Evolutionary conservation across 1,140 invertebrate species (phyloP).

Genomic region (Arion vulgaris): DNA sequence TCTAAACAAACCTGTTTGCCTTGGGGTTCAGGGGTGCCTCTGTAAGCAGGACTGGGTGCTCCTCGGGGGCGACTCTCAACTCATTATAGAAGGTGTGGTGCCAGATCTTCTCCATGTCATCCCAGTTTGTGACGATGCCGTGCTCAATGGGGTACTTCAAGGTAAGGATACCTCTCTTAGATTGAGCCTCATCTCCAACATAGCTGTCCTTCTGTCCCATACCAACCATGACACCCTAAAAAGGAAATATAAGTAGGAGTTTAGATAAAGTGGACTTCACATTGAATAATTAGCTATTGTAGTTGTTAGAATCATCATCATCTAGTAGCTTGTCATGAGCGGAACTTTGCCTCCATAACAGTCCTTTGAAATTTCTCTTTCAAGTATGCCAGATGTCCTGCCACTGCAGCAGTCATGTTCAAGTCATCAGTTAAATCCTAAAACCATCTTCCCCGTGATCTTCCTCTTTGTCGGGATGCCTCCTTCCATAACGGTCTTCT

Average conservation of each 20-base stretch:
- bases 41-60: constrained; percentile 59
- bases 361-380: too few species aligned
- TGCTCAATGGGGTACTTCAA: constrained; percentile 75
- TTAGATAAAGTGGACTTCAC: too few species aligned
- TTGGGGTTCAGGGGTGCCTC: constrained; percentile 15
- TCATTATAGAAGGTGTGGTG: constrained; percentile 92
- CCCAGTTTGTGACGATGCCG: constrained; percentile 96
- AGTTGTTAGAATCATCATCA: too few species aligned
- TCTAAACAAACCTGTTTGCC: constrained; percentile 10
- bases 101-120: constrained; percentile 80
- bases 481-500: too few species aligned
- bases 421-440: too few species aligned
- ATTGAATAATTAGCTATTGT: too few species aligned
- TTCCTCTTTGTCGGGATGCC: too few species aligned
- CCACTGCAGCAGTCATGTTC: too few species aligned
- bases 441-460: too few species aligned
- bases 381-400: too few species aligned
- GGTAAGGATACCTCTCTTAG: constrained; percentile 92
- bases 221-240: constrained; percentile 93
- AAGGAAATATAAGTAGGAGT: constrained; percentile 80
- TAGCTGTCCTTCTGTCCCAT: constrained; percentile 95
- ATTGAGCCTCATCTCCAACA: constrained; percentile 79
- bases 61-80: constrained; percentile 76
- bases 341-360: too few species aligned
- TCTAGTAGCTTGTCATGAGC: too few species aligned